A percentile compares a stretch with the other conserved stretches of the same genome.
Evolutionary conservation across 2,113 vertebrate species (phyloP).

Genomic region (Poecilia latipinna): DNA sequence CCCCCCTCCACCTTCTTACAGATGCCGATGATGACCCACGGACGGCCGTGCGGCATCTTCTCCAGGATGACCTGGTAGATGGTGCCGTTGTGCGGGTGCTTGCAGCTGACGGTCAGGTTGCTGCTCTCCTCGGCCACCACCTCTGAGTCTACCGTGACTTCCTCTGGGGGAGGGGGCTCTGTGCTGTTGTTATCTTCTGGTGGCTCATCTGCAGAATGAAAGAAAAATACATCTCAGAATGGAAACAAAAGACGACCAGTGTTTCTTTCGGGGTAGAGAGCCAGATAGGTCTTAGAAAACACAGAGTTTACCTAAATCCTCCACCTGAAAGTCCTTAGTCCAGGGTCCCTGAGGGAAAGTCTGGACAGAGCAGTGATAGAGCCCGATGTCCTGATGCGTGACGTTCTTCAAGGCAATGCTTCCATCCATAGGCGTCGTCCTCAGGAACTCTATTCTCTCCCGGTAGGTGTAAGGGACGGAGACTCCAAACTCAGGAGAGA

Average conservation of each 20-base stretch:
- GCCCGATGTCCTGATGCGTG: slow-evolving; percentile 77
- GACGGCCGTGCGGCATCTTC: slow-evolving; percentile 55
- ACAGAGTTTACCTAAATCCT: slow-evolving; percentile 73
- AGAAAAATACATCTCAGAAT: slow-evolving; percentile 17
- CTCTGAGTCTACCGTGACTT: slow-evolving; percentile 9
- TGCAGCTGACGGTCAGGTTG: slow-evolving; percentile 77
- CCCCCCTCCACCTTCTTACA: slow-evolving; percentile 65
- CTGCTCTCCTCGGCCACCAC: slow-evolving; percentile 50
- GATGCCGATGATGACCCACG: slow-evolving; percentile 60
- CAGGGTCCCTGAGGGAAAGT: slow-evolving; percentile 80
- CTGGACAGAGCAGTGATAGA: slow-evolving; percentile 80
- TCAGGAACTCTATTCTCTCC: slow-evolving; percentile 78
- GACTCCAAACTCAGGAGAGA: slow-evolving; percentile 65
- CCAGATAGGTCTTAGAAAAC: background rate
- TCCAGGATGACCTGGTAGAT: slow-evolving; percentile 75
- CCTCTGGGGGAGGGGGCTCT: slow-evolving; percentile 22
- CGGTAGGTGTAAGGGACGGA: slow-evolving; percentile 59
- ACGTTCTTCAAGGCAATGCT: slow-evolving; percentile 81
- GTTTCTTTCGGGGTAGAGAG: background rate
- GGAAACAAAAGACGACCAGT: background rate
- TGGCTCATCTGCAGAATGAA: slow-evolving; percentile 56
- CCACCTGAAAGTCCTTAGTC: slow-evolving; percentile 77
- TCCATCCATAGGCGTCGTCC: slow-evolving; percentile 60
- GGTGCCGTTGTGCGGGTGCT: slow-evolving; percentile 32
- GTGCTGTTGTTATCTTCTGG: slow-evolving; percentile 39